phyloP scores from a whole-genome alignment of 2,888 invertebrate species.

The Mythimna impura region DNA sequence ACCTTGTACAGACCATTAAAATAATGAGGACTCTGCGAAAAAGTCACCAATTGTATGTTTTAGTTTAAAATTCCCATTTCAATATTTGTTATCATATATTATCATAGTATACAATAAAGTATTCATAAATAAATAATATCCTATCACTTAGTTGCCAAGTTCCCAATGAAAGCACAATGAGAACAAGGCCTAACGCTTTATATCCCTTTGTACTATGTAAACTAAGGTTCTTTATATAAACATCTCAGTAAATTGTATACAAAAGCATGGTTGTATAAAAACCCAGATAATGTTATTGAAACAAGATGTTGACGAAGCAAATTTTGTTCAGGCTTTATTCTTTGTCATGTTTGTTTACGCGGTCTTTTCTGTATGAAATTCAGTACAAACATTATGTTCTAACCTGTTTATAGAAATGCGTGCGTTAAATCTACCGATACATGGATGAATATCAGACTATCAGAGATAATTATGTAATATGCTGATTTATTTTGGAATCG shows the following conservation, averaged over 20 bases:
- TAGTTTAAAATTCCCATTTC: too few relatives aligned
- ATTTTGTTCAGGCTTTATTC: conserved; percentile 56
- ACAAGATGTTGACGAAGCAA: conserved; percentile 63
- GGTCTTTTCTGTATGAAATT: conserved; percentile 15
- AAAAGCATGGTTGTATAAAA: conserved; percentile 65
- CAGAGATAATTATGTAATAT: too few relatives aligned
- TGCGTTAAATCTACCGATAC: conserved; percentile 23
- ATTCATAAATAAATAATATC: too few relatives aligned
- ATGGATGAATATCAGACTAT: background rate
- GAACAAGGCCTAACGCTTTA: conserved; percentile 34
- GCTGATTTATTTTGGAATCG: background rate
- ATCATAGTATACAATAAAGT: too few relatives aligned
- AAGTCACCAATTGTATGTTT: too few relatives aligned
- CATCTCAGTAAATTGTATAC: conserved; percentile 64
- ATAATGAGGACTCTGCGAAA: too few relatives aligned
- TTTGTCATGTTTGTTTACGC: conserved; percentile 28
- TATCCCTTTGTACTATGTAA: conserved; percentile 55
- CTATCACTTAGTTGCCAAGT: too few relatives aligned
- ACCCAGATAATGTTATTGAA: conserved; percentile 68
- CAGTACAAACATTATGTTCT: conserved; percentile 30
- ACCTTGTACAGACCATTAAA: too few relatives aligned
- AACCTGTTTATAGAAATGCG: conserved; percentile 19
- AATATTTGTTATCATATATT: too few relatives aligned
- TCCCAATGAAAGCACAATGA: background rate
- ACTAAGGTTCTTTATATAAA: conserved; percentile 59